phyloP scores from a whole-genome alignment of 1,140 invertebrate species.

The Callitettix versicolor region DNA sequence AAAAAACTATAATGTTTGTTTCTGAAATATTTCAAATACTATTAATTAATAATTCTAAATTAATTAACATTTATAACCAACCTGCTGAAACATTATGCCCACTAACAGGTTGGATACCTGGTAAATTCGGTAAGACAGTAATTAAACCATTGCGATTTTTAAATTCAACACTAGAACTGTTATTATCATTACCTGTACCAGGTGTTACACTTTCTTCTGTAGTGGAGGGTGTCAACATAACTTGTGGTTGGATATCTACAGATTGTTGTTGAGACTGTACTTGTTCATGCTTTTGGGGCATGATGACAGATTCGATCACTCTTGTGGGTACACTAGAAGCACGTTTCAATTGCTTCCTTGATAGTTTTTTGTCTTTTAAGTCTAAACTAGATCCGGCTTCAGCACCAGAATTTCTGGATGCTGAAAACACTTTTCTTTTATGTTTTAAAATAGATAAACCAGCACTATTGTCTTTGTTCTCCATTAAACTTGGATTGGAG shows the following conservation, averaged over 20 bases:
- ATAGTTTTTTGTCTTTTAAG: conserved; percentile 25
- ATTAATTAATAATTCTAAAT: background rate
- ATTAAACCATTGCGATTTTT: conserved; percentile 37
- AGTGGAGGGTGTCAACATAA: conserved; percentile 10
- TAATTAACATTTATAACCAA: conserved; percentile 39
- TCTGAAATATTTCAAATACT: too few relatives aligned
- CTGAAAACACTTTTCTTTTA: conserved; percentile 68
- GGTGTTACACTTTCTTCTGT: conserved; percentile 14
- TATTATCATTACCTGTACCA: conserved; percentile 13
- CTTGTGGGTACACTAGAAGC: conserved; percentile 43
- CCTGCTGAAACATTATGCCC: conserved; percentile 48
- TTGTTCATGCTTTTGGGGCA: conserved; percentile 7
- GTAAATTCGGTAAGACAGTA: conserved; percentile 40
- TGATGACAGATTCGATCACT: conserved; percentile 16
- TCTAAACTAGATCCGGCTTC: conserved; percentile 36
- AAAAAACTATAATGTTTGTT: too few relatives aligned
- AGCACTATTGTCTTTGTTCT: conserved; percentile 6
- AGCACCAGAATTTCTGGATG: conserved; percentile 55
- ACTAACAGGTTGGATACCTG: conserved; percentile 49
- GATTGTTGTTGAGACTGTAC: conserved; percentile 9
- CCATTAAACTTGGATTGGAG: conserved; percentile 38
- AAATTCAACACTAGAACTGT: conserved; percentile 14
- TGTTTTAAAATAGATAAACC: conserved; percentile 52
- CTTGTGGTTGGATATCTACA: conserved; percentile 13
- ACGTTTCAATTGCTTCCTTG: conserved; percentile 39